These are phyloP conservation scores for Drosophila atripex DNA, from an alignment of 2,888 invertebrate genomes.

Conservation along the genomic window DNA sequence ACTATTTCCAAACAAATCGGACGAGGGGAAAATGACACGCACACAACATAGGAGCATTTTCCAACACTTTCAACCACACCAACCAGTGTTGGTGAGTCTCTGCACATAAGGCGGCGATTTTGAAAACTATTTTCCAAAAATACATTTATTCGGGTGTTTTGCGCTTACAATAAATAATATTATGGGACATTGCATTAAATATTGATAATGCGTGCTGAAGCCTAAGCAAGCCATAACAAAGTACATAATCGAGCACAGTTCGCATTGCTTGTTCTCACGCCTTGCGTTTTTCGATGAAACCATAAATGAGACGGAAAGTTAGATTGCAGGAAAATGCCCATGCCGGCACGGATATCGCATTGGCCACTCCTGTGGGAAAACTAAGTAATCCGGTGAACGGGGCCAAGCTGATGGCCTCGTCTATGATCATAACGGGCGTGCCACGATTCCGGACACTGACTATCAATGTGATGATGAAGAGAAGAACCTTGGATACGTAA, in stretches of 20 bases:
- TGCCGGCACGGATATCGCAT: constrained; percentile 85
- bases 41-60: constrained; percentile 9
- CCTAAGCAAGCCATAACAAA: constrained; percentile 21
- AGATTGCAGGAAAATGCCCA: constrained; percentile 85
- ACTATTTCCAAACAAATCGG: constrained; percentile 45
- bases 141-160: constrained; percentile 22
- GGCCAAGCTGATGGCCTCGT: constrained; percentile 83
- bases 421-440: constrained; percentile 84
- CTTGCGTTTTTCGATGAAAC: constrained; percentile 58
- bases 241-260: constrained; percentile 48
- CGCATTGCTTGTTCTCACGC: constrained; percentile 43
- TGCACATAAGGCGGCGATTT: background rate
- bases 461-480: constrained; percentile 81
- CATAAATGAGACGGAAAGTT: constrained; percentile 80
- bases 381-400: constrained; percentile 84
- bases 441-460: constrained; percentile 84
- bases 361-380: constrained; percentile 84
- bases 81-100: constrained; percentile 6
- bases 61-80: constrained; percentile 16
- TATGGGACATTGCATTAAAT: constrained; percentile 24
- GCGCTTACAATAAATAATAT: constrained; percentile 20
- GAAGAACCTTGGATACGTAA: constrained; percentile 83
- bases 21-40: constrained; percentile 34
- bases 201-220: constrained; percentile 19
- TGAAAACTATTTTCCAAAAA: constrained; percentile 22